Percentiles rank a stretch among this genome's conserved stretches.
Evolutionary conservation across 2,888 invertebrate species (phyloP).

Genomic region (Drosophila dives): DNA sequence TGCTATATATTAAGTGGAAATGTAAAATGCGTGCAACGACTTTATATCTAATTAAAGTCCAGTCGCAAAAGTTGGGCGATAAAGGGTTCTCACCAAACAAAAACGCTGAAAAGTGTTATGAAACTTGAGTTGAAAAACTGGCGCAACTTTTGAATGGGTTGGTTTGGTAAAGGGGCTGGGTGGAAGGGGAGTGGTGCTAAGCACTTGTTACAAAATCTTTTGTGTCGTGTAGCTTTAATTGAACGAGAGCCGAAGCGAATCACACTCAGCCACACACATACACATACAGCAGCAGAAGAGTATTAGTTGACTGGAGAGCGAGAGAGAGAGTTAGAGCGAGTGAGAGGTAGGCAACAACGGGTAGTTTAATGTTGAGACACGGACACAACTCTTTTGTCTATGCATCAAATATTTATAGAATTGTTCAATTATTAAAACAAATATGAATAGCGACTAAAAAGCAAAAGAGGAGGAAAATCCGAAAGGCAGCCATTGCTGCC

Average conservation of each 20-base stretch:
- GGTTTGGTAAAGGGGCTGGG: background rate
- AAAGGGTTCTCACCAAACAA: slow-evolving; percentile 10
- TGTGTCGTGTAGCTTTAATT: slow-evolving; percentile 69
- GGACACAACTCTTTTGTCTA: slow-evolving; percentile 74
- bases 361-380: slow-evolving; percentile 9
- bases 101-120: slow-evolving; percentile 12
- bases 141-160: slow-evolving; percentile 32
- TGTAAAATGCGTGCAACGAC: slow-evolving; percentile 17
- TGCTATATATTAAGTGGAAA: slow-evolving; percentile 5
- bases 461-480: slow-evolving; percentile 29
- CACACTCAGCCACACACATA: slow-evolving; percentile 13
- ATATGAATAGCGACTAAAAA: slow-evolving; percentile 79
- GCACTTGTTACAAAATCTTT: slow-evolving; percentile 64
- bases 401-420: slow-evolving; percentile 74
- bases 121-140: slow-evolving; percentile 47
- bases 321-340: background rate
- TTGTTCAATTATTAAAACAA: slow-evolving; percentile 74
- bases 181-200: background rate
- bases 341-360: background rate
- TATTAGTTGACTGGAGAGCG: slow-evolving; percentile 33
- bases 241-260: slow-evolving; percentile 58
- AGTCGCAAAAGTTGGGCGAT: slow-evolving; percentile 18
- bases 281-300: slow-evolving; percentile 23
- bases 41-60: slow-evolving; percentile 54
- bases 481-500: slow-evolving; percentile 44